phyloP scores from a whole-genome alignment of 1,140 invertebrate species.

The Matsumurasca onukii region DNA sequence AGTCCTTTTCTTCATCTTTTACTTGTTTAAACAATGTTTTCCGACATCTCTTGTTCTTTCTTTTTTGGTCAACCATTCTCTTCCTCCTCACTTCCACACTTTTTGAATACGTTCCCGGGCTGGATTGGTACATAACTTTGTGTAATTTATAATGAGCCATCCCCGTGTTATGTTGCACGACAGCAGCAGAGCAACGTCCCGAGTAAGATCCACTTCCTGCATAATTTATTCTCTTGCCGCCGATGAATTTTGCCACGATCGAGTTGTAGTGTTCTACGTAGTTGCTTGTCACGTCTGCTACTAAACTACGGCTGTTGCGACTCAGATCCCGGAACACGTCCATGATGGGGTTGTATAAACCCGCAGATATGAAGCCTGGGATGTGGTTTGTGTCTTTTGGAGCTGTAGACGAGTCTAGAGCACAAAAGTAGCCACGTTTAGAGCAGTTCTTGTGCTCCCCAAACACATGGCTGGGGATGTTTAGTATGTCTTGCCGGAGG shows the following conservation, averaged over 20 bases:
- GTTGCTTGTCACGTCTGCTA: constrained; percentile 32
- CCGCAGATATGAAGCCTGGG: neutral
- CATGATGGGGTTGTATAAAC: neutral
- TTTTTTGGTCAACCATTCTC: neutral
- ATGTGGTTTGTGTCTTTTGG: neutral
- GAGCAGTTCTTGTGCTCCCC: constrained; percentile 30
- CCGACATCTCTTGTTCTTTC: neutral
- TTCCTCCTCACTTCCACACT: neutral
- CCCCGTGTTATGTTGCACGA: constrained; percentile 34
- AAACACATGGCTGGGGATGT: constrained; percentile 19
- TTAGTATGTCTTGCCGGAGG: constrained; percentile 1
- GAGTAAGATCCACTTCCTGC: constrained; percentile 33
- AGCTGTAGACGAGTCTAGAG: neutral
- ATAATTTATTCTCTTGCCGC: constrained; percentile 35
- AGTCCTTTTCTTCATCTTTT: neutral
- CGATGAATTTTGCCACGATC: constrained; percentile 33
- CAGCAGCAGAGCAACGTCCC: constrained; percentile 29
- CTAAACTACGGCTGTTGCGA: neutral
- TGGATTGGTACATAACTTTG: constrained; percentile 20
- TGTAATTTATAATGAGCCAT: constrained; percentile 26
- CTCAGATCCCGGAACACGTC: neutral
- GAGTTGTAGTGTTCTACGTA: constrained; percentile 33
- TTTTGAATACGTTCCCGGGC: constrained; percentile 6
- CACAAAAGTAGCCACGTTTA: constrained; percentile 29
- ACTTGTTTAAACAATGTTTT: neutral